Evolutionary conservation across 2,888 invertebrate species (phyloP), one percentile per base, ranked within the genome.

Genomic region (Lepetodrilus schrolli): DNA sequence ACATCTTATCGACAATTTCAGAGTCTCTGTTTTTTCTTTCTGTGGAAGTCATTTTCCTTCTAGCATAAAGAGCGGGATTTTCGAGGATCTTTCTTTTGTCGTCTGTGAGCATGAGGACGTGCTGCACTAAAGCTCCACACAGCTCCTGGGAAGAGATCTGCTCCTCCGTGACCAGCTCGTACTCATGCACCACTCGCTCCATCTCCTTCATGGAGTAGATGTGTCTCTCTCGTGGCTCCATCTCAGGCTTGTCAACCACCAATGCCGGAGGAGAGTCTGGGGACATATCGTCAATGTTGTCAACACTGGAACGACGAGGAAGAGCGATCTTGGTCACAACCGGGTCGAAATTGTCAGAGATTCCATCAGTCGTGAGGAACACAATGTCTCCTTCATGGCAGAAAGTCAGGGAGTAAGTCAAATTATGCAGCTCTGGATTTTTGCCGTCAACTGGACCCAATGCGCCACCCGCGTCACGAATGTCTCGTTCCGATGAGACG

Each of bases 341-440:
- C 0, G 96, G 96, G 91, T 96, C 96, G 85, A 96, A 95, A 90
- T 96, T 96, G 88, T 96, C 96, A 4, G 95, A 95, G 37, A 96
- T 93, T 5, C 96, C 96, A 87, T 96, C 96, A n/a, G 95, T 95
- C 0, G 96, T 96, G 17, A 96, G 92, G 89, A 96, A 95, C 30
- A 96, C 94, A 76, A 96, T 94, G 87, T 96, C 96, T 8, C 95
- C 95, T 65, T 92, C 92, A 82, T 95, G 94, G 7, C 95, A 93
- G 75, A 94, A 93, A 0, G 95, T 96, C 92, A 96, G 93, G 0
- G 95, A 94, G 79, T 96, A 93, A 0, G 96, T 96, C 68, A 96
- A 92, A 90, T 96, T 96, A 86, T 95, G 94, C 51, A 96, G 91
- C 91, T 96, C 96, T 0, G 96, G 96, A 72, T 89, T 87, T 86